Base-by-base conservation (phyloP, 2,797 vertebrate species). In the Aviceda cuculoides region DNA sequence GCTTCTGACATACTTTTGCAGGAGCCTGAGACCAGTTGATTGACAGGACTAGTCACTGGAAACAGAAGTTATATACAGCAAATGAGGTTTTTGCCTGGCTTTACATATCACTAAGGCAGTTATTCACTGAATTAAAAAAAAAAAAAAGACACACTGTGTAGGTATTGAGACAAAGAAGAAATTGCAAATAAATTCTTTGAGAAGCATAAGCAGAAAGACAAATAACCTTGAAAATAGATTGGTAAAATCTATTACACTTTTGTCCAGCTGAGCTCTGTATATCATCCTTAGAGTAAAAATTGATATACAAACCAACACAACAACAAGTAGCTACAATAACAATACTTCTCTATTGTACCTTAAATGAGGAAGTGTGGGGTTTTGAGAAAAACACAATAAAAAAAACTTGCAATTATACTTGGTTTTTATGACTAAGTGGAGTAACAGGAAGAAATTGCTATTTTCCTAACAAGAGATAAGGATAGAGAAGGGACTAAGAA, bases 41-140 rank as follows among this genome's bases (percentile, higher is more conserved):
- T 94, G 96, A 90, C 90, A 95, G 59, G 67, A n/a, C 29, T 33
- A 56, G 72, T 79, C 83, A 68, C 88, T 89, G 87, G 67, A 75
- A 93, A 77, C 25, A 80, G 66, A 82, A 93, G 90, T 89, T 85
- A 46, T 28, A 71, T 70, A 47, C 78, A 70, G 63, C 59, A 96
- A 90, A 96, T 49, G 59, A 94, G 70, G 47, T 77, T 96, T 94
- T 75, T 81, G 46, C 29, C 83, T 79, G 87, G 63, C 52, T 91
- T 91, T 86, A 40, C 44, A 14, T 82, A 70, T 87, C 55, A 28
- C 81, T 52, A 37, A 20, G 70, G 58, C 39, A 75, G 39, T 67
- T 84, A 75, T 79, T 90, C 47, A 74, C 22, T 46, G 78, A 84
- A 82, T 72, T 78, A 78, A 81, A 40, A 55, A 49, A 59, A 39